Conservation (phyloP, 1,140 invertebrate species). For the Sinonovacula constricta region DNA sequence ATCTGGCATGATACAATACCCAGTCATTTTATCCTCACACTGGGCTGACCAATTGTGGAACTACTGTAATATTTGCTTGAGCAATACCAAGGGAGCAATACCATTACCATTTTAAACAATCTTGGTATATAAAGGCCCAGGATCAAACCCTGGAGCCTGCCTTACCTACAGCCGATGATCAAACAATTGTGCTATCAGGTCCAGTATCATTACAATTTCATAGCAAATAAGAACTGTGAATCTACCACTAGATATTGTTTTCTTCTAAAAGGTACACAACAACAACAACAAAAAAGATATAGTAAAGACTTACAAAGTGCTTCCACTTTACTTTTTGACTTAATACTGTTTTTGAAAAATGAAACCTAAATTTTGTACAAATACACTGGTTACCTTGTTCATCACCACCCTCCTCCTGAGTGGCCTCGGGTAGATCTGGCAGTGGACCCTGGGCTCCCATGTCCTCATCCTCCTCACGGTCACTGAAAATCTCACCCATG, state of each 20-base stretch:
- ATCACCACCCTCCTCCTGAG: constrained; percentile 53
- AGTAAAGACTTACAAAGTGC: no score
- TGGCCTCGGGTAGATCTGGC: constrained; percentile 58
- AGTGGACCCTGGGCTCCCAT: constrained; percentile 53
- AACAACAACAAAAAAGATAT: not conserved
- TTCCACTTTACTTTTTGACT: not conserved
- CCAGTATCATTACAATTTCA: not conserved
- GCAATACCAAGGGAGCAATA: no score
- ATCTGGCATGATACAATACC: no score
- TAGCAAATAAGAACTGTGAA: not conserved
- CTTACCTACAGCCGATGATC: no score
- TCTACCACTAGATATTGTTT: not conserved
- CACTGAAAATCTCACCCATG: constrained; percentile 70
- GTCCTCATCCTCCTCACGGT: constrained; percentile 60
- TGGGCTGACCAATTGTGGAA: no score
- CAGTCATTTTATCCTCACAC: no score
- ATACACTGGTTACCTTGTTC: constrained; percentile 8
- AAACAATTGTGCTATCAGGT: not conserved
- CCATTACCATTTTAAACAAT: no score
- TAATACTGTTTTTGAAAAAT: not conserved
- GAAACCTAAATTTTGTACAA: not conserved
- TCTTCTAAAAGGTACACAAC: not conserved
- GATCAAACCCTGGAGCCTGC: no score
- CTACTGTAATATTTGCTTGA: no score
- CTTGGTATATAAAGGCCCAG: no score